These are phyloP conservation scores for Pygoscelis adeliae DNA, from an alignment of 2,113 vertebrate species.

Conservation along the genomic window DNA sequence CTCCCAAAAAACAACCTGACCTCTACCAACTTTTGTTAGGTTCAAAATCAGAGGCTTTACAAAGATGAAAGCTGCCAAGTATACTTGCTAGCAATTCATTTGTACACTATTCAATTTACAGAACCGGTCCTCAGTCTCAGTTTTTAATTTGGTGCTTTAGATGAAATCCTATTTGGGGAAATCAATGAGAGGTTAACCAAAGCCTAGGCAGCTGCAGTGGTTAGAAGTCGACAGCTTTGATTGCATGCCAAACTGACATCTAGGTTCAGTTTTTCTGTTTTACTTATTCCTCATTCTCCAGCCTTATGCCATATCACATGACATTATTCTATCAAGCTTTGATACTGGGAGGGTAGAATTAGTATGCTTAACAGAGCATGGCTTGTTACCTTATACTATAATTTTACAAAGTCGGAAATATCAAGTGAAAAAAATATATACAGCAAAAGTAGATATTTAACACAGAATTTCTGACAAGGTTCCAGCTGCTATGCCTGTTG, in stretches of 20 bases:
- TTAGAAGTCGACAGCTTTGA: conserved; percentile 48
- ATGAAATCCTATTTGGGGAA: conserved; percentile 62
- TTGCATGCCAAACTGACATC: conserved; percentile 18
- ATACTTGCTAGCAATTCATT: conserved; percentile 43
- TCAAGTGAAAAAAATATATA: not conserved
- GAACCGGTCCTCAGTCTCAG: conserved; percentile 4
- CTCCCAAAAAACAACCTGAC: not conserved
- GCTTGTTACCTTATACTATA: conserved; percentile 25
- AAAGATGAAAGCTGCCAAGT: conserved; percentile 39
- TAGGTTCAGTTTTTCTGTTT: conserved; percentile 31
- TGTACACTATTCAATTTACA: conserved; percentile 65
- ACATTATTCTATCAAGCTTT: not conserved
- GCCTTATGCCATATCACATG: conserved; percentile 6
- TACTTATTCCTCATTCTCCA: not conserved
- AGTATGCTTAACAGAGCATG: not conserved
- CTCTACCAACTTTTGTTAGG: not conserved
- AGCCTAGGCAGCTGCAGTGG: conserved; percentile 38
- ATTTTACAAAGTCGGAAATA: conserved; percentile 20
- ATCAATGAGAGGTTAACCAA: conserved; percentile 67
- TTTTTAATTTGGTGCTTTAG: conserved; percentile 67
- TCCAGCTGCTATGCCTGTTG: not conserved
- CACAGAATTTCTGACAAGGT: conserved; percentile 22
- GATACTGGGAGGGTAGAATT: not conserved
- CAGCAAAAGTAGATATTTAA: not conserved
- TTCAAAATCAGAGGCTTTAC: not conserved